Evolutionary conservation across 2,888 invertebrate genomes (phyloP), one percentile per base, ranked within the genome.

Genomic region (Hirtodrosophila confusa): DNA sequence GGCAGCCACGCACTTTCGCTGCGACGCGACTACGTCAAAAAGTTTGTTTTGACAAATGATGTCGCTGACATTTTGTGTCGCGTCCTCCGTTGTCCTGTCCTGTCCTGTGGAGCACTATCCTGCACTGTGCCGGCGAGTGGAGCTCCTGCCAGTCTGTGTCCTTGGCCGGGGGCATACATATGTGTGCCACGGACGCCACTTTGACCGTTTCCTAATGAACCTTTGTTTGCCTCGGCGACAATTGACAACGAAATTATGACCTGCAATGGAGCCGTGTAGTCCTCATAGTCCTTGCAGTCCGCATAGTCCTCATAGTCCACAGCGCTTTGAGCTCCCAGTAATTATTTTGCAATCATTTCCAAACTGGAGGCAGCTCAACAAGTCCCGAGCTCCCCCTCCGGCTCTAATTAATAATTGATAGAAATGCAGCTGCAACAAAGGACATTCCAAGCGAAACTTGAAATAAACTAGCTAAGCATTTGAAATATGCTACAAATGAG

Each of bases 31-130:
- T 50, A 76, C 64, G 86, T 82, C 80, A 77, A 80, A 80, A 84
- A 82, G 86, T 82, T 86, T 83, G 75, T 86, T 86, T 80, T 82
- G 80, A 82, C 86, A 82, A 82, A 86, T 80, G 84, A 86, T 86
- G 80, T 77, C 75, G 86, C 71, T 78, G 76, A 77, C 80, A 74
- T 77, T 73, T 65, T 60, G 78, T 69, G 73, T 63, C 53, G 44
- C 58, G 54, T 61, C 53, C 33, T 10, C 29, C 45, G 17, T 17
- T 35, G 29, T 47, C 12, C 53, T 55, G 43, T 48, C 24, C 33
- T 39, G 37, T 27, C 11, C 33, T 68, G 44, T 67, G 41, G 45
- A 8, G 9, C 8, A 7, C 31, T 31, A 31, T 31, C 7, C 31
- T 31, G 31, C 31, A 27, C 27, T 27, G 27, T 27, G 0, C 27